Conservation (phyloP, 2,797 vertebrate genomes). For the Lateolabrax maculatus region DNA sequence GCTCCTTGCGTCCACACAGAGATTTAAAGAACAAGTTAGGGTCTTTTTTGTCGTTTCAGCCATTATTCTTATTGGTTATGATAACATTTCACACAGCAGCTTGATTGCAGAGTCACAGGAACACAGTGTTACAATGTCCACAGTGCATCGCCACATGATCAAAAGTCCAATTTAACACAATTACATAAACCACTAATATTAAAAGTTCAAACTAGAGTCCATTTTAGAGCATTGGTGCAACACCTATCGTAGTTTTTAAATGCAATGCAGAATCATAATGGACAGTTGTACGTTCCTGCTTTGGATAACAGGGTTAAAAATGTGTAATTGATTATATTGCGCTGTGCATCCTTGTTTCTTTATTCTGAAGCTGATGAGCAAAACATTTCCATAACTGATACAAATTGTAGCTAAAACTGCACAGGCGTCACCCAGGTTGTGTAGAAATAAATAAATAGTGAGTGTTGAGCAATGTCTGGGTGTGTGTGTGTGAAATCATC, state of each 20-base stretch:
- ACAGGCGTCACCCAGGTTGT: background rate
- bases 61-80: slow-evolving; percentile 39
- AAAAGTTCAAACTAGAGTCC: background rate
- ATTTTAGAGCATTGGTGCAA: background rate
- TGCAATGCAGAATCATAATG: background rate
- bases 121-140: background rate
- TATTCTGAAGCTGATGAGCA: no score
- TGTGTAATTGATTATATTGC: background rate
- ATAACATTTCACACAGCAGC: slow-evolving; percentile 33
- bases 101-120: background rate
- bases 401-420: background rate
- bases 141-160: background rate
- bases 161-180: slow-evolving; percentile 6
- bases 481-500: slow-evolving; percentile 37
- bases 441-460: background rate
- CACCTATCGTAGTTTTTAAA: background rate
- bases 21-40: background rate
- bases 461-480: slow-evolving; percentile 26
- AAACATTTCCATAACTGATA: background rate
- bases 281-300: background rate
- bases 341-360: background rate
- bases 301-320: background rate
- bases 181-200: background rate
- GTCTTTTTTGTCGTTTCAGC: slow-evolving; percentile 11
- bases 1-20: slow-evolving; percentile 41